Evolutionary conservation across 2,888 invertebrate genomes (phyloP), one percentile per base, ranked within the genome.

Genomic region (Hofmannophila pseudospretella): DNA sequence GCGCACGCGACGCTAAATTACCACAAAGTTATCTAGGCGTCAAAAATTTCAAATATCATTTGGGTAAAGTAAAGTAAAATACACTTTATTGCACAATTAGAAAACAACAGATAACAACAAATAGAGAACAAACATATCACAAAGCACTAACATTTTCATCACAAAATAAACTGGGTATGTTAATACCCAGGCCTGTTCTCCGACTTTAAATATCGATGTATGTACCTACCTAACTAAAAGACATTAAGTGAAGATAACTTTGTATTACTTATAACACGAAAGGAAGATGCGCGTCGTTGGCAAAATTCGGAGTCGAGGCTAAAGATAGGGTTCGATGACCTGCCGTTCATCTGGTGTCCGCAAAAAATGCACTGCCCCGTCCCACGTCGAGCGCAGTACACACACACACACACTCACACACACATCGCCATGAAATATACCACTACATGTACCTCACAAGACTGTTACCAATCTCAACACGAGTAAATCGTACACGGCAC

Each of bases 291-390:
- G 80, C 71, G 26, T 75, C 50, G 62, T 60, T 75, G 72, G 75
- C 69, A 65, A 79, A 74, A 69, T 81, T 80, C 64, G 69, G 74
- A 63, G 67, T 68, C 71, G 74, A 77, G 79, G 73, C 75, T 64
- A 63, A 64, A 70, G 58, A 60, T 61, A 52, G 62, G 64, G 85
- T 77, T 85, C 82, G 74, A 67, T 58, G 76, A 77, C 74, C 80
- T 67, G 54, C 65, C 72, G 75, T 76, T 79, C 81, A 77, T 84
- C 76, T 81, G 67, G 56, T 58, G 67, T 60, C 66, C 71, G 80
- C 84, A 86, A 86, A 86, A 86, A 86, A 82, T 86, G 84, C 82
- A 86, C 62, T 78, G 82, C 66, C 71, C 68, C 82, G 73, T 77
- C 84, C 82, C 84, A 82, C 85, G 75, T 71, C 16, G 67, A 79